phyloP scores from a whole-genome alignment of 2,113 vertebrate genomes.

The Pelusios castaneus region DNA sequence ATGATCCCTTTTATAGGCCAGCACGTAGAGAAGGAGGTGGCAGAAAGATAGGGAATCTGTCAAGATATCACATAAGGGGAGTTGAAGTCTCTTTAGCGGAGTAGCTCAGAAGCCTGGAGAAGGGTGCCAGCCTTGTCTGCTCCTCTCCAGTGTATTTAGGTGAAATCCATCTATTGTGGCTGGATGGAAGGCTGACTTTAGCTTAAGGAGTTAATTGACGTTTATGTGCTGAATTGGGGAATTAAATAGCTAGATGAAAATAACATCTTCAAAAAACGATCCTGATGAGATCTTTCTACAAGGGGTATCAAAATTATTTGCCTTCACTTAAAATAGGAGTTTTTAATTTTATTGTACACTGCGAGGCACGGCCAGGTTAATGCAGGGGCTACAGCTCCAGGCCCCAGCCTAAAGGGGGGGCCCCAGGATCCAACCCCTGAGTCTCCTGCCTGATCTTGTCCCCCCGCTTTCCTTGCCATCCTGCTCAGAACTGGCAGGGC shows the following conservation, averaged over 20 bases:
- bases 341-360: neutral
- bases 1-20: neutral
- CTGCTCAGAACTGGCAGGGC: too few species aligned
- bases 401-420: too few species aligned
- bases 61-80: neutral
- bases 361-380: too few species aligned
- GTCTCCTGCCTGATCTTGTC: too few species aligned
- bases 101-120: neutral
- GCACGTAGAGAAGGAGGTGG: neutral
- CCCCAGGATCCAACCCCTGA: too few species aligned
- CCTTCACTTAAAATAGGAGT: neutral
- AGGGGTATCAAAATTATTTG: neutral
- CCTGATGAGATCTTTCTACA: neutral
- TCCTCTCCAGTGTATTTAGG: neutral
- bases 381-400: too few species aligned
- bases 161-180: neutral
- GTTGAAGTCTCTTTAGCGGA: neutral
- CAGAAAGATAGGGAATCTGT: neutral
- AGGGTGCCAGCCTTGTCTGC: rapidly evolving
- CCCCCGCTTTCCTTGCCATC: too few species aligned
- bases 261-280: neutral
- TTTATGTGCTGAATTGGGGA: neutral
- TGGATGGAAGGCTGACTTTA: neutral
- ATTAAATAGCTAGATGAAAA: neutral
- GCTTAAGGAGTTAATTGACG: neutral